These are phyloP conservation scores for Gymnoscelis rufifasciata DNA, from an alignment of 2,888 invertebrate species.

Conservation along the genomic window DNA sequence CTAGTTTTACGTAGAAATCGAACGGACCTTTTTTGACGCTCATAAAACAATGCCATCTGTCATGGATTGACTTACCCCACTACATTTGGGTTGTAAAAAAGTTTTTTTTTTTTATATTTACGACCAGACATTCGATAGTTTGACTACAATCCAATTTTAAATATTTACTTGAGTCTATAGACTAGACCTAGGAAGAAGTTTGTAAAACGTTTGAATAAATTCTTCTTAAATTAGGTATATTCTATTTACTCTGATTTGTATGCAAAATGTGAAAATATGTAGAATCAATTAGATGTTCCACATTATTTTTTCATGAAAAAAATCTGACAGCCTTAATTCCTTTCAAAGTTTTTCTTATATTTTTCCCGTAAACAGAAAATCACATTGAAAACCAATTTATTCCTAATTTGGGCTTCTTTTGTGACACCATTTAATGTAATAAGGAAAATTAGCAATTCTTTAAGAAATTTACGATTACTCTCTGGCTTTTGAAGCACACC, in stretches of 20 bases:
- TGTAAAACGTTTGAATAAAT: no score
- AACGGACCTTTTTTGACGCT: constrained; percentile 46
- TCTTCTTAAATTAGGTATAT: no score
- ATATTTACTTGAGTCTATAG: no score
- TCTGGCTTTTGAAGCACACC: background rate
- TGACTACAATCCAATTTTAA: no score
- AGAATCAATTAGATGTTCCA: no score
- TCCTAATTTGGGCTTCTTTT: constrained; percentile 1
- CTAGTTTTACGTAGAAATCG: constrained; percentile 65
- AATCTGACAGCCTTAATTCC: background rate
- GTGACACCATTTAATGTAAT: constrained; percentile 3
- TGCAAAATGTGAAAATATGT: no score
- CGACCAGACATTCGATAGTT: no score
- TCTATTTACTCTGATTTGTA: no score
- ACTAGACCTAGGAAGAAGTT: no score
- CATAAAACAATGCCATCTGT: constrained; percentile 64
- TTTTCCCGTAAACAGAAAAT: background rate
- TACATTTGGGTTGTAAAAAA: no score
- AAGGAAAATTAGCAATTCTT: constrained; percentile 1
- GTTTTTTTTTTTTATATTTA: no score
- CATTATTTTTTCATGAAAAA: no score
- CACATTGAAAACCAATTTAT: background rate
- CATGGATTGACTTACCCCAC: constrained; percentile 39
- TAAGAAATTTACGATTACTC: constrained; percentile 24
- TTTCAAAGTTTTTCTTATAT: background rate